Evolutionary conservation across 2,888 invertebrate genomes (phyloP).

Genomic region (Polydrusus cervinus): DNA sequence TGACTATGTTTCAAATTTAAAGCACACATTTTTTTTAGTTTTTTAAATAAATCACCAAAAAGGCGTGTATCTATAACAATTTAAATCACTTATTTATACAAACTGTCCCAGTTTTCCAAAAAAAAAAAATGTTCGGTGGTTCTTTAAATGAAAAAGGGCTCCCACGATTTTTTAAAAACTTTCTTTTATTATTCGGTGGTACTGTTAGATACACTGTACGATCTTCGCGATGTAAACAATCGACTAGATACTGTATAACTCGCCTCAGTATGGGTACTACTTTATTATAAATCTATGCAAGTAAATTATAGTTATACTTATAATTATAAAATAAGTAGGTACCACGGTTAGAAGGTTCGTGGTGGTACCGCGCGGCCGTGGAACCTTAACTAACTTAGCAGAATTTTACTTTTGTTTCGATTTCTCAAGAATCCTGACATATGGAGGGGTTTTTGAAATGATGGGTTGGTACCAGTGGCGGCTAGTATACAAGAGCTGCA

Average conservation of each 20-base stretch:
- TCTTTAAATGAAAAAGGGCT: background rate
- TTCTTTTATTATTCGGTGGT: background rate
- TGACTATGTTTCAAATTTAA: conserved; percentile 65
- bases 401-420: conserved; percentile 41
- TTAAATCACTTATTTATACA: background rate
- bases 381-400: conserved; percentile 13
- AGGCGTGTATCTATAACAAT: too few species aligned
- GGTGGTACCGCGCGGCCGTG: conserved; percentile 17
- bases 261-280: background rate
- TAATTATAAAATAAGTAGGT: background rate
- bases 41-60: background rate
- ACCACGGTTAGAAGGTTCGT: background rate
- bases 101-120: background rate
- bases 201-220: background rate
- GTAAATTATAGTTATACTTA: background rate
- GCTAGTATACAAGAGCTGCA: too few species aligned
- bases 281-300: background rate
- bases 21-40: conserved; percentile 39
- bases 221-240: background rate
- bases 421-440: conserved; percentile 44
- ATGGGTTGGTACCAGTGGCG: background rate
- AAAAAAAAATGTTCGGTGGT: background rate
- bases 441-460: conserved; percentile 26
- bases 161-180: background rate
- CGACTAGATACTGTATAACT: background rate